phyloP scores from a whole-genome alignment of 2,797 vertebrate species.

The Brotula barbata region DNA sequence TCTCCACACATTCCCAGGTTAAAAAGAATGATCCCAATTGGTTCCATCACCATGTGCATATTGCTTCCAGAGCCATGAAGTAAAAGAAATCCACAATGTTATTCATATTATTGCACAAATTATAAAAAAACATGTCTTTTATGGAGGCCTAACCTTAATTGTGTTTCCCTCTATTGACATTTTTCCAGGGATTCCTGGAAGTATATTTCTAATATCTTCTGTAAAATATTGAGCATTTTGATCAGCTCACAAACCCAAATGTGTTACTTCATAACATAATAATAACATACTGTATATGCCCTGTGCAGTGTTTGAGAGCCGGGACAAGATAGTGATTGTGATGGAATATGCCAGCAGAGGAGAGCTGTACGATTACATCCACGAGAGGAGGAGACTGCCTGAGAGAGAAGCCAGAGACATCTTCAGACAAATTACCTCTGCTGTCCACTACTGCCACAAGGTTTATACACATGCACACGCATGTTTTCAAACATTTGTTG shows the following conservation, averaged over 20 bases:
- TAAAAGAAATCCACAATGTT: neutral
- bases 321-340: conserved; percentile 85
- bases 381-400: conserved; percentile 74
- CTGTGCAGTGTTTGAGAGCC: conserved; percentile 82
- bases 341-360: conserved; percentile 85
- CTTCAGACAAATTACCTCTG: conserved; percentile 84
- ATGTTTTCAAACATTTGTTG: neutral
- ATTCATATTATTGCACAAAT: neutral
- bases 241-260: conserved; percentile 9
- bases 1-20: neutral
- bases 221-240: too few species aligned
- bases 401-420: conserved; percentile 81
- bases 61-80: neutral
- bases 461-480: conserved; percentile 50
- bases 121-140: neutral
- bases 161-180: neutral
- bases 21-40: neutral
- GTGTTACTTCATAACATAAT: too few species aligned
- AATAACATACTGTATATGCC: too few species aligned
- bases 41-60: neutral
- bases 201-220: too few species aligned
- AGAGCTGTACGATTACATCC: conserved; percentile 85
- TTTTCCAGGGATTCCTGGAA: neutral
- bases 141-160: neutral
- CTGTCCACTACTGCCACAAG: conserved; percentile 85